These are phyloP conservation scores for Arrhamphus sclerolepis DNA, from an alignment of 2,797 vertebrate genomes.

Conservation along the genomic window DNA sequence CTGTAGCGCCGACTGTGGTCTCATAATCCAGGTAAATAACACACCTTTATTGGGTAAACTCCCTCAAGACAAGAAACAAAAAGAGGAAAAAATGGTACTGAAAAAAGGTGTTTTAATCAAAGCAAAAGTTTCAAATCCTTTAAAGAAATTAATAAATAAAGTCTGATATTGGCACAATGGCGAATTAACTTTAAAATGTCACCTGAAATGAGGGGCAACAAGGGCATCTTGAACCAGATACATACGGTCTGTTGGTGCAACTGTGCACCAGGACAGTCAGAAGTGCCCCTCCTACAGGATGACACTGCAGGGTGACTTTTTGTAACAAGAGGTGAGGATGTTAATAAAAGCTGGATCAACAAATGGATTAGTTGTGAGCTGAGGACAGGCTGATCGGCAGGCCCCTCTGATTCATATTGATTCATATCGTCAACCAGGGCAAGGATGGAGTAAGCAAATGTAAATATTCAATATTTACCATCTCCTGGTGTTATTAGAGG, in stretches of 20 bases:
- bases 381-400: conserved; percentile 45
- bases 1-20: conserved; percentile 48
- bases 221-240: conserved; percentile 17
- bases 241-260: conserved; percentile 18
- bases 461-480: conserved; percentile 88
- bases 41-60: conserved; percentile 62
- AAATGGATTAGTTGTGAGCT: conserved; percentile 68
- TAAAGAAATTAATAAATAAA: neutral
- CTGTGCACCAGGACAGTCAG: conserved; percentile 1
- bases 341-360: conserved; percentile 79
- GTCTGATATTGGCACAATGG: conserved; percentile 58
- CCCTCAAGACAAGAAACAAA: conserved; percentile 45
- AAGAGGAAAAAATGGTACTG: conserved; percentile 36
- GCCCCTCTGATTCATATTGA: conserved; percentile 74
- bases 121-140: conserved; percentile 32
- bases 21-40: conserved; percentile 74
- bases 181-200: conserved; percentile 59
- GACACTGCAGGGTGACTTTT: conserved; percentile 46
- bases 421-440: conserved; percentile 73
- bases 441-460: conserved; percentile 81
- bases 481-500: conserved; percentile 81
- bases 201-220: conserved; percentile 48
- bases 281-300: neutral
- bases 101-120: conserved; percentile 61
- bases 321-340: conserved; percentile 62